A percentile compares a stretch with the other conserved stretches of the same genome.
Conservation (phyloP, 2,888 invertebrate species). For the Tridacna gigas region DNA sequence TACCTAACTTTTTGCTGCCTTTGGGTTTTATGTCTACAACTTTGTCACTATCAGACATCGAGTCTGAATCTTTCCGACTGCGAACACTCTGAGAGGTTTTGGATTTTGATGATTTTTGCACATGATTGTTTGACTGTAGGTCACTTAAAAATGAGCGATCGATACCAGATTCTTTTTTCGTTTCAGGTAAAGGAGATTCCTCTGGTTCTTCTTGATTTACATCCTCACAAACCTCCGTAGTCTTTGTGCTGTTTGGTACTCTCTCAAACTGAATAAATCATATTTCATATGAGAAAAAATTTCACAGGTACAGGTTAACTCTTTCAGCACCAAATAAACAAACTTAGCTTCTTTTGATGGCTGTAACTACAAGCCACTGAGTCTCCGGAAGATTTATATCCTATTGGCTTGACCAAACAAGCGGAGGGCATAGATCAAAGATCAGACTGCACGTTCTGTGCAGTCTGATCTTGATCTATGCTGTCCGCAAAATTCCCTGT, state of each 20-base stretch:
- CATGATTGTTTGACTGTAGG: conserved; percentile 51
- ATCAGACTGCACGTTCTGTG: too few species aligned
- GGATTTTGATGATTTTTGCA: conserved; percentile 36
- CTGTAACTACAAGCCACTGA: too few species aligned
- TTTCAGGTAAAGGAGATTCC: conserved; percentile 33
- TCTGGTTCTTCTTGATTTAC: conserved; percentile 41
- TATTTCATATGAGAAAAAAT: too few species aligned
- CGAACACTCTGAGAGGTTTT: conserved; percentile 47
- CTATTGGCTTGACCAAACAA: too few species aligned
- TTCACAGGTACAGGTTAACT: too few species aligned
- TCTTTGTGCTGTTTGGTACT: conserved; percentile 51
- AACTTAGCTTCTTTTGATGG: too few species aligned
- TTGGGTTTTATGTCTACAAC: conserved; percentile 30
- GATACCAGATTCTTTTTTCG: conserved; percentile 50
- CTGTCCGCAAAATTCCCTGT: too few species aligned
- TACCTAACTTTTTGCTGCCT: conserved; percentile 42
- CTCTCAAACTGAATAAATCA: conserved; percentile 66
- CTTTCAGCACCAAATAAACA: too few species aligned
- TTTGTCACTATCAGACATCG: conserved; percentile 51
- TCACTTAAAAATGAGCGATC: conserved; percentile 60
- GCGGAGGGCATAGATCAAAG: too few species aligned
- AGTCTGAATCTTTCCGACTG: conserved; percentile 47
- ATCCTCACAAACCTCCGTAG: conserved; percentile 53
- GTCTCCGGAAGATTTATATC: too few species aligned
- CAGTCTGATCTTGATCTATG: too few species aligned